Evolutionary conservation across 2,113 vertebrate genomes (phyloP), one percentile per base, ranked within the genome.

Genomic region (Pseudopipra pipra): DNA sequence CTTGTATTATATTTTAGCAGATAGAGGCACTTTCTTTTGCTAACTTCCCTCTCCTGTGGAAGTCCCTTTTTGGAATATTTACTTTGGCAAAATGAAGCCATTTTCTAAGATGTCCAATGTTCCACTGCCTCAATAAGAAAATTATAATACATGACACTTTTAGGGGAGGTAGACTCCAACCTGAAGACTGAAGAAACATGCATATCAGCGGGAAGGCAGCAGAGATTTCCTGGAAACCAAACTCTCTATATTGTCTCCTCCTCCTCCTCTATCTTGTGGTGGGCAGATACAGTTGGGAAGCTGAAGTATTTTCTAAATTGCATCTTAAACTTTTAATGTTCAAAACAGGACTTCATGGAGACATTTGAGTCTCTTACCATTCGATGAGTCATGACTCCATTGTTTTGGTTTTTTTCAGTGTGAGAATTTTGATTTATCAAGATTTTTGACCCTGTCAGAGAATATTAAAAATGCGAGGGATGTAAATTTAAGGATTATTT

Each of bases 401-500:
- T 89, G 17, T 71, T 75, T 75, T 62, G 55, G 6, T n/a, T 74
- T 82, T 66, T 44, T 84, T 55, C 52, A 61, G 21, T 77, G 74
- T 62, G 59, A 90, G 72, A 87, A 63, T 91, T 94, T 76, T 75
- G 76, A 87, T 95, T 90, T 95, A 88, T 78, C 87, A 49, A 68
- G 61, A 56, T 71, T 90, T 95, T 92, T 85, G 61, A 78, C 44
- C 30, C 68, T 67, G 23, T 49, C 23, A 61, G 24, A 81, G 73
- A 43, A 82, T 58, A 72, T 85, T 87, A 15, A 5, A 83, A 87
- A 83, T 78, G 35, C 82, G 74, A 87, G 71, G 28, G 56, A 80
- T 95, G 70, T 78, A 91, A 71, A 91, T 93, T 74, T 93, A 63
- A 83, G 71, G 80, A 87, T 86, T 93, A 91, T 75, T 73, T 91